Evolutionary conservation across 2,113 vertebrate species (phyloP), one percentile per base, ranked within the genome.

Genomic region (Oplegnathus fasciatus): DNA sequence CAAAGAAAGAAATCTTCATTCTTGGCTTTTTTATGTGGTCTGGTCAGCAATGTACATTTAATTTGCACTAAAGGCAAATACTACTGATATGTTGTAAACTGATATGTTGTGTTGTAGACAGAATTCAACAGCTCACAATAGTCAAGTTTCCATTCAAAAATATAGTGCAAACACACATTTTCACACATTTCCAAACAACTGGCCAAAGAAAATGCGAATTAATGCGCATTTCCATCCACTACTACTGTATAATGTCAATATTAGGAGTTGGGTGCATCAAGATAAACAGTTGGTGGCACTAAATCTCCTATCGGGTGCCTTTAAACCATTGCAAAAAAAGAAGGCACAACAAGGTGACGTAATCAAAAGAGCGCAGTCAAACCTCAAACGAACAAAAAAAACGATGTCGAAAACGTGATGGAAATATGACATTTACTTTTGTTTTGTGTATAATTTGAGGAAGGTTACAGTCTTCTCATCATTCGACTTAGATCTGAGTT

Each of bases 161-260:
- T 70, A 15, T 14, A 42, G 0, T 3, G 2, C 4, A 64, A 11
- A 34, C 30, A 52, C 22, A 64, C n/a, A n/a, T n/a, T n/a, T n/a
- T n/a, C n/a, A n/a, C n/a, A n/a, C n/a, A 50, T 20, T 26, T 37
- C 24, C 24, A 28, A 2, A 20, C 26, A 50, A 64, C 7, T 34
- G n/a, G 5, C 6, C 2, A 30, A 22, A 30, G 9, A 20, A 18
- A 62, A 40, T 10, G 13, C 2, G 13, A 72, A 75, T 64, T 26
- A 15, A 37, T 22, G 37, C 0, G 5, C 8, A 9, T 60, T 8
- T 15, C 13, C 15, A 34, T 34, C 4, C 26, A 75, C 72, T 9
- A 32, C 22, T 20, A 4, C 1, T 18, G n/a, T n/a, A n/a, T n/a
- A n/a, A 7, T 18, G 58, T 0, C 0, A 37, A 20, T 52, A 20